phyloP scores from a whole-genome alignment of 2,797 vertebrate species.

The Bufotes viridis region DNA sequence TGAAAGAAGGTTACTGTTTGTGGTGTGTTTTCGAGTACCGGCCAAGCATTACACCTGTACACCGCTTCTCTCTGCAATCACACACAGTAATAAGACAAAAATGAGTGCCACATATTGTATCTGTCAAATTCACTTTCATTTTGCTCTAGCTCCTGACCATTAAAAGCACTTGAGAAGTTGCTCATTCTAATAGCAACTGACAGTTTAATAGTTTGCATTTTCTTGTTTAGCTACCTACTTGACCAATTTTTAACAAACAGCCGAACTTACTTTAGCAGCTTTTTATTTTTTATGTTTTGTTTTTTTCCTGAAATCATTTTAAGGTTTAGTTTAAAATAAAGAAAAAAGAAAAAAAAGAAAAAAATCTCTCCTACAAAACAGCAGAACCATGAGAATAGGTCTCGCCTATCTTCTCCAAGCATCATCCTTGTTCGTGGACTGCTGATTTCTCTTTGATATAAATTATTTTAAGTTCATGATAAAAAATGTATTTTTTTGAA shows the following conservation, averaged over 20 bases:
- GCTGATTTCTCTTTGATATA: neutral
- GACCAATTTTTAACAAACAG: slow-evolving; percentile 49
- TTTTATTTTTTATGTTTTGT: neutral
- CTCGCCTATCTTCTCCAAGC: neutral
- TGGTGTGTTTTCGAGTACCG: slow-evolving; percentile 20
- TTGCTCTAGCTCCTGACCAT: slow-evolving; percentile 57
- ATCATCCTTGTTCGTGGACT: neutral
- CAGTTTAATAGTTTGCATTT: slow-evolving; percentile 63
- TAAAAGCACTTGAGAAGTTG: slow-evolving; percentile 61
- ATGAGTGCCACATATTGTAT: slow-evolving; percentile 40
- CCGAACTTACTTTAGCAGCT: slow-evolving; percentile 35
- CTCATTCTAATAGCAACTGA: slow-evolving; percentile 65
- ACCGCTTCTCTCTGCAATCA: slow-evolving; percentile 27
- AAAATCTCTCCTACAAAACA: neutral
- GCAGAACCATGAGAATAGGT: neutral
- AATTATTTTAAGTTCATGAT: neutral
- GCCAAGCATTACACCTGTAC: slow-evolving; percentile 5
- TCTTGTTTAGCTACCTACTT: slow-evolving; percentile 53
- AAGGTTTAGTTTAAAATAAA: neutral
- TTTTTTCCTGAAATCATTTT: neutral
- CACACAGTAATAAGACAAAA: slow-evolving; percentile 50
- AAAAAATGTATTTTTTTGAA: neutral
- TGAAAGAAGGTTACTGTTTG: slow-evolving; percentile 19
- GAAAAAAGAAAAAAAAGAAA: neutral
- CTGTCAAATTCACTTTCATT: slow-evolving; percentile 58